A percentile compares a stretch with the other conserved stretches of the same genome.
phyloP scores from a whole-genome alignment of 2,797 vertebrate species.

The Takifugu rubripes region DNA sequence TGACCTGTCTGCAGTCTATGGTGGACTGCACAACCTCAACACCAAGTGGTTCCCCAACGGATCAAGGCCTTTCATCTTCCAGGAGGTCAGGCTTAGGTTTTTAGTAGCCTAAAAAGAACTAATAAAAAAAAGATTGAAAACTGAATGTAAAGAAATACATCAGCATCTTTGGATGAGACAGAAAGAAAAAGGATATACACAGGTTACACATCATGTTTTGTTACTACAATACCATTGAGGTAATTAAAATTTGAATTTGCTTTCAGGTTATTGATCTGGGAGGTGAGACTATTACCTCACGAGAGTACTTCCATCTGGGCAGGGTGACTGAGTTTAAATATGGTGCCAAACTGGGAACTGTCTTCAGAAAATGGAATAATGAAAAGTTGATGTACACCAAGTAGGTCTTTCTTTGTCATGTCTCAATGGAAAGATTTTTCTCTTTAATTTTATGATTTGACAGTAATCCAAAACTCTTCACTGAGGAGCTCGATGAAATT shows the following conservation, averaged over 20 bases:
- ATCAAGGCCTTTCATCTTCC: conserved; percentile 83
- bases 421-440: not conserved
- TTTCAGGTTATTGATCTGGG: conserved; percentile 89
- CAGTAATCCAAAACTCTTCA: not conserved
- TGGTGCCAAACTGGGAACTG: conserved; percentile 81
- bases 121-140: not conserved
- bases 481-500: too few relatives aligned
- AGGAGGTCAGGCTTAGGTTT: conserved; percentile 76
- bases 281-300: conserved; percentile 75
- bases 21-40: conserved; percentile 79
- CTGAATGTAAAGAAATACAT: too few relatives aligned
- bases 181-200: not conserved
- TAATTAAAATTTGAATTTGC: conserved; percentile 9
- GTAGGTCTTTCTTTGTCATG: conserved; percentile 59
- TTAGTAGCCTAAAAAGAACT: not conserved
- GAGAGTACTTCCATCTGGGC: conserved; percentile 80
- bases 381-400: conserved; percentile 87
- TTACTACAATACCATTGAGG: too few relatives aligned
- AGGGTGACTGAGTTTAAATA: conserved; percentile 96
- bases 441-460: not conserved
- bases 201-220: not conserved
- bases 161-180: too few relatives aligned
- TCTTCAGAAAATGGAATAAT: conserved; percentile 85
- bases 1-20: conserved; percentile 76
- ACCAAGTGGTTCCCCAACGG: conserved; percentile 80